These are phyloP conservation scores for Strigops habroptila DNA, from an alignment of 2,113 vertebrate species.

Conservation along the genomic window DNA sequence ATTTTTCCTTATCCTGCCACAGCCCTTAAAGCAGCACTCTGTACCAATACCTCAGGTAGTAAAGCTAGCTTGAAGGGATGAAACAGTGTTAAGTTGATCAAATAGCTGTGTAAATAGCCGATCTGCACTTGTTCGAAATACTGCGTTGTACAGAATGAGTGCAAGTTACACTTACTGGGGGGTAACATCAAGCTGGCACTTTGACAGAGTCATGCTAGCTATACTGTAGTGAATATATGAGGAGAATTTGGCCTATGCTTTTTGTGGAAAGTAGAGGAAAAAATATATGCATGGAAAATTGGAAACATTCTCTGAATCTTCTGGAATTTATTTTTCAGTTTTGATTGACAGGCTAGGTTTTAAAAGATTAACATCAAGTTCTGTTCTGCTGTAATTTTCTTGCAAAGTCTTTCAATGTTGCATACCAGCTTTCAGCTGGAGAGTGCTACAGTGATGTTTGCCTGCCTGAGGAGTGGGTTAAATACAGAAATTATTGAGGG, in stretches of 20 bases:
- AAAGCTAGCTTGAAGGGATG: not conserved
- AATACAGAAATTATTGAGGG: not conserved
- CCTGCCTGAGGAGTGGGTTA: not conserved
- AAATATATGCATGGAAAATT: not conserved
- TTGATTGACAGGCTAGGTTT: not conserved
- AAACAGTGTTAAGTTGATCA: not conserved
- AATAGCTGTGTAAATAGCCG: not conserved
- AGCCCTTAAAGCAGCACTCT: not conserved
- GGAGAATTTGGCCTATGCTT: not conserved
- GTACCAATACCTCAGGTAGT: not conserved
- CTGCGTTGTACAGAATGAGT: not conserved
- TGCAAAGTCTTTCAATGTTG: not conserved
- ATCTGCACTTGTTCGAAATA: not conserved
- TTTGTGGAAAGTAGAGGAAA: not conserved
- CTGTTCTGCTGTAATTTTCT: not conserved
- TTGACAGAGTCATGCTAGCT: not conserved
- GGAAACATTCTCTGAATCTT: not conserved
- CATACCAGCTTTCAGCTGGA: not conserved
- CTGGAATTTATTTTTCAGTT: not conserved
- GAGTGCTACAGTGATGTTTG: not conserved
- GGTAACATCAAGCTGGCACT: not conserved
- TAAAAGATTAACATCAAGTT: not conserved
- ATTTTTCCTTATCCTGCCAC: not conserved
- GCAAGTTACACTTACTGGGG: not conserved
- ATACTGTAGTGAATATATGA: not conserved